phyloP scores from a whole-genome alignment of 1,140 invertebrate genomes.

The Brachionus rubens region DNA sequence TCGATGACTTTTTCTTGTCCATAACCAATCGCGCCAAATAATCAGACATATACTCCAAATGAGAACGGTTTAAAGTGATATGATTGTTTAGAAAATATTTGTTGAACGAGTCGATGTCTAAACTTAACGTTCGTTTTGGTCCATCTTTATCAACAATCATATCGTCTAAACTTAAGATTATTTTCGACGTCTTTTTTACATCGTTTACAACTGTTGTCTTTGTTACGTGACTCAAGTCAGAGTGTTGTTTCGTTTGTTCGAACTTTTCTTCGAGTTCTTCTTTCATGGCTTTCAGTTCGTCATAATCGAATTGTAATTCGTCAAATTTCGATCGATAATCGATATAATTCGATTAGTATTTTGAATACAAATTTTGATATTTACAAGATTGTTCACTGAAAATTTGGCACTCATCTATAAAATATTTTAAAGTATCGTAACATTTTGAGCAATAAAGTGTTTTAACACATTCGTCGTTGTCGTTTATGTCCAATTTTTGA shows the following conservation, averaged over 20 bases:
- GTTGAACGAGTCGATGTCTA: conserved; percentile 1
- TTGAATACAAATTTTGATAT: not conserved
- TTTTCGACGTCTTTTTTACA: conserved; percentile 23
- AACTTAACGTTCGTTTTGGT: not conserved
- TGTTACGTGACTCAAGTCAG: not conserved
- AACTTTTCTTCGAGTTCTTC: conserved; percentile 1
- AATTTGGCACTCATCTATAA: not conserved
- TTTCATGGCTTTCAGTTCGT: not conserved
- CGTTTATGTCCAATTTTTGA: not conserved
- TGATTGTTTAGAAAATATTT: conserved; percentile 36
- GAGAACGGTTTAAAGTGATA: conserved; percentile 8
- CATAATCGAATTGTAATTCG: conserved; percentile 4
- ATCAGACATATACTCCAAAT: conserved; percentile 14
- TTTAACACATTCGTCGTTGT: not conserved
- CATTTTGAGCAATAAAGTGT: conserved; percentile 18
- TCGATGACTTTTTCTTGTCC: not conserved
- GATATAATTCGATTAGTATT: not conserved
- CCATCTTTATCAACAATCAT: not conserved
- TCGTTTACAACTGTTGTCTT: conserved; percentile 2
- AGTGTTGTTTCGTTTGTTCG: not conserved
- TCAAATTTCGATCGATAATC: not conserved
- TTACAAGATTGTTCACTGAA: not conserved
- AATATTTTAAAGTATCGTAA: conserved; percentile 13
- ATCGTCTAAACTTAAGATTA: not conserved
- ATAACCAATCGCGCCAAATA: conserved; percentile 16